Evolutionary conservation across 2,113 vertebrate species (phyloP).

Genomic region (Chiloscyllium plagiosum): DNA sequence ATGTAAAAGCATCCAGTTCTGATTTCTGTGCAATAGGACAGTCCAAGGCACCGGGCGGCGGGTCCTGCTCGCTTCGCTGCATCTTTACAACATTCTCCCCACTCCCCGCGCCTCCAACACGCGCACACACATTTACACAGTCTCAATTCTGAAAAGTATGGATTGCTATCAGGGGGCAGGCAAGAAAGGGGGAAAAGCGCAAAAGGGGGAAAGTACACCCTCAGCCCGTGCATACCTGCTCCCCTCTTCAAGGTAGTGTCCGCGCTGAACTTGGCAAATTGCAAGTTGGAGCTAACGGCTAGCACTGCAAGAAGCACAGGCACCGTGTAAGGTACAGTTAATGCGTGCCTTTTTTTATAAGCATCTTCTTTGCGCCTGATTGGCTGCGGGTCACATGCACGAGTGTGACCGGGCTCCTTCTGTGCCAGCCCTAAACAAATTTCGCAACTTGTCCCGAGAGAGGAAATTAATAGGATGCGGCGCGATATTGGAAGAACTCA

Average conservation of each 20-base stretch:
- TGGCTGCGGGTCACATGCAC: constrained; percentile 29
- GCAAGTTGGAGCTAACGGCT: not conserved
- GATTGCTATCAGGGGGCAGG: not conserved
- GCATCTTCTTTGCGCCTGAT: constrained; percentile 4
- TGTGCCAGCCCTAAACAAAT: not conserved
- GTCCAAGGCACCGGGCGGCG: not conserved
- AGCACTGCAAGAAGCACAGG: not conserved
- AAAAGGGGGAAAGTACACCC: not conserved
- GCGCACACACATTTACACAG: too few relatives aligned
- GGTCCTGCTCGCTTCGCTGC: not conserved
- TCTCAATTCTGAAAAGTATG: not conserved
- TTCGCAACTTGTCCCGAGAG: not conserved
- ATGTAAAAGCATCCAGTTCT: not conserved
- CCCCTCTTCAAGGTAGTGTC: not conserved
- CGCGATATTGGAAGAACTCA: not conserved
- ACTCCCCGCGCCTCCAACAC: not conserved
- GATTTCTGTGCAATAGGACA: not conserved
- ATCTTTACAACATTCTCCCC: too few relatives aligned
- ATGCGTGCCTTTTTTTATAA: constrained; percentile 24
- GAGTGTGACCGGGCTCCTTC: not conserved
- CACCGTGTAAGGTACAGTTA: not conserved
- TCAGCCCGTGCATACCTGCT: not conserved
- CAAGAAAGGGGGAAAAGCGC: too few relatives aligned
- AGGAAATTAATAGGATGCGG: not conserved
- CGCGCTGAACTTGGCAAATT: not conserved